Conservation (phyloP, 2,797 vertebrate genomes). For the Gallinago nigripennis region DNA sequence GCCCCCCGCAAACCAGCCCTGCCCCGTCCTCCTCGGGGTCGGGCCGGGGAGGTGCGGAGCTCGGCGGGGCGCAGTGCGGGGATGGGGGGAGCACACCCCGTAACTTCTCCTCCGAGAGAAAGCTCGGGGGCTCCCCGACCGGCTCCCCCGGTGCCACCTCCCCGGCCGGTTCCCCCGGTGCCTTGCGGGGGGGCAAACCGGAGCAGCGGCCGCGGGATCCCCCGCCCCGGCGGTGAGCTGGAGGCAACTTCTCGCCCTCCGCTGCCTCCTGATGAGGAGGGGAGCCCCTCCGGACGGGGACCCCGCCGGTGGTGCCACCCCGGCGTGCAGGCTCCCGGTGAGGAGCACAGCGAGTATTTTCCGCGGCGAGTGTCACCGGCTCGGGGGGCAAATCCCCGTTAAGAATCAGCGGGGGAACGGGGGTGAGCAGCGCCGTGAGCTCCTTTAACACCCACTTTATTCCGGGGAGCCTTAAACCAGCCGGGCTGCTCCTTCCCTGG, state of each 20-base stretch:
- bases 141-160: not conserved
- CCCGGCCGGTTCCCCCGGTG: not conserved
- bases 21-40: not conserved
- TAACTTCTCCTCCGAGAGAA: not conserved
- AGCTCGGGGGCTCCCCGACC: not conserved
- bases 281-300: not conserved
- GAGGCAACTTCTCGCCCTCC: not conserved
- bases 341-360: not conserved
- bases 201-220: no score
- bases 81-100: not conserved
- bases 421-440: not conserved
- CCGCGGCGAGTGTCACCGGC: not conserved
- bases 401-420: not conserved
- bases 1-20: not conserved
- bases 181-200: not conserved
- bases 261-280: not conserved
- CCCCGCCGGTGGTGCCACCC: not conserved
- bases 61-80: no score
- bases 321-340: not conserved
- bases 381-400: slow-evolving; percentile 4
- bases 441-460: not conserved
- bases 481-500: not conserved
- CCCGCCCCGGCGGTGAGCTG: not conserved
- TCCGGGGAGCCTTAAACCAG: not conserved
- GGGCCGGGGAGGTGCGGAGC: not conserved